Percentiles rank a stretch among this genome's conserved stretches.
Conservation (phyloP, 1,140 invertebrate species). For the Brachionus calyciflorus region DNA sequence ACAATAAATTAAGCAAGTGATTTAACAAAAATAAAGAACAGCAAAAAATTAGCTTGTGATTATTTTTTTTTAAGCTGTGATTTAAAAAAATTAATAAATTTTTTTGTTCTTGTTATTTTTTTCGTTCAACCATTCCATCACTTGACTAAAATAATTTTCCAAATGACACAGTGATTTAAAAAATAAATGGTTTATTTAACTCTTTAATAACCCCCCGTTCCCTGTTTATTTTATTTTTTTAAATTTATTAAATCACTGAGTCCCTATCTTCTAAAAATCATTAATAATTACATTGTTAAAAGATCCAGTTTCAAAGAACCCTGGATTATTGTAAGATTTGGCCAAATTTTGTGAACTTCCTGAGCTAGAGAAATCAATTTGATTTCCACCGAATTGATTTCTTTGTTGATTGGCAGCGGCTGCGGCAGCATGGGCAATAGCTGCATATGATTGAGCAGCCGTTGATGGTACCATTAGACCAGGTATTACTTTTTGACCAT, state of each 20-base stretch:
- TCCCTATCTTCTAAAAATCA: background rate
- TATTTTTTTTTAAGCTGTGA: constrained; percentile 14
- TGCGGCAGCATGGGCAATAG: constrained; percentile 28
- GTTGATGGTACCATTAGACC: background rate
- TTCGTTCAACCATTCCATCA: background rate
- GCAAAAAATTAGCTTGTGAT: constrained; percentile 32
- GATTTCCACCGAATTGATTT: constrained; percentile 38
- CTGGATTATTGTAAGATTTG: constrained; percentile 41
- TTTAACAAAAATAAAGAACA: constrained; percentile 14
- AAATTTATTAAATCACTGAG: no score
- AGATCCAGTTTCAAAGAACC: constrained; percentile 28
- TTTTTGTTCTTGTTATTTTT: background rate
- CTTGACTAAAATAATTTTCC: background rate
- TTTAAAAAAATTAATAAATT: background rate
- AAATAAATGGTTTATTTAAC: no score
- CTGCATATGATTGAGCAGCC: constrained; percentile 32
- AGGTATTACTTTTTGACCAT: background rate
- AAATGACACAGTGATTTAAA: no score
- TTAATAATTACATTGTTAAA: constrained; percentile 38
- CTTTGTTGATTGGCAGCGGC: constrained; percentile 38
- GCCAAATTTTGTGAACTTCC: background rate
- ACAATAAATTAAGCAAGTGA: constrained; percentile 20
- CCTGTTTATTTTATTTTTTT: no score
- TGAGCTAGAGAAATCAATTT: constrained; percentile 21
- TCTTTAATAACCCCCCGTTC: no score